Base-by-base conservation (phyloP, 1,140 invertebrate genomes). In the Aleiodes sp. region DNA sequence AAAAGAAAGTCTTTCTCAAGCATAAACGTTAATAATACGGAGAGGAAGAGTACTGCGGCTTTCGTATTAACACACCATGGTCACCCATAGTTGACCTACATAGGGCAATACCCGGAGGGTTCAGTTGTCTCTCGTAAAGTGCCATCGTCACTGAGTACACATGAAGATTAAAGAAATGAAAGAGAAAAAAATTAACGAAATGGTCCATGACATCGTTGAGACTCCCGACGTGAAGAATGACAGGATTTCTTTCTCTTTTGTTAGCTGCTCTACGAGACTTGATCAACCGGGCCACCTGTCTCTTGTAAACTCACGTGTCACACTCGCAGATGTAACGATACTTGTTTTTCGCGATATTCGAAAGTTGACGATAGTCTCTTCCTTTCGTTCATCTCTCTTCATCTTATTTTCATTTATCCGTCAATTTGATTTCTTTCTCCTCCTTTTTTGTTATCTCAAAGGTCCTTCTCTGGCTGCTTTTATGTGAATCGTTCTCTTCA, bases 281-380 rank as follows among this genome's bases (percentile, higher is more conserved):
- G 31, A 33, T 16, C n/a, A 33, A 14, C 10, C 8, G 10, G 16
- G 8, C 29, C 64, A 65, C 64, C 64, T 65, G 64, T 65, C 8
- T 59, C 56, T 26, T 4, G 28, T 59, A 26, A 14, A 31, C 8
- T 28, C 24, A 10, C 29, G n/a, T 8, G 14, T 28, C 26, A 29
- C n/a, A n/a, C n/a, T n/a, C n/a, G n/a, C n/a, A n/a, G n/a, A 59
- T 31, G 8, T 28, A 39, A 33, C 60, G 6, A 37, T 9, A 46
- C 21, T 35, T 63, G 43, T 24, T 60, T 60, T 24, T 37, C 66
- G 61, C 39, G 62, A 56, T 41, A 65, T 77, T 77, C 74, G 76
- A 77, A 77, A 77, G 76, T 77, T 70, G 71, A 66, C 67, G 56
- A 33, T 43, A 43, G n/a, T 63, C 69, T 71, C 71, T 59, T 61